These are phyloP conservation scores for Trisateles emortualis DNA, from an alignment of 2,888 invertebrate species.

Conservation along the genomic window DNA sequence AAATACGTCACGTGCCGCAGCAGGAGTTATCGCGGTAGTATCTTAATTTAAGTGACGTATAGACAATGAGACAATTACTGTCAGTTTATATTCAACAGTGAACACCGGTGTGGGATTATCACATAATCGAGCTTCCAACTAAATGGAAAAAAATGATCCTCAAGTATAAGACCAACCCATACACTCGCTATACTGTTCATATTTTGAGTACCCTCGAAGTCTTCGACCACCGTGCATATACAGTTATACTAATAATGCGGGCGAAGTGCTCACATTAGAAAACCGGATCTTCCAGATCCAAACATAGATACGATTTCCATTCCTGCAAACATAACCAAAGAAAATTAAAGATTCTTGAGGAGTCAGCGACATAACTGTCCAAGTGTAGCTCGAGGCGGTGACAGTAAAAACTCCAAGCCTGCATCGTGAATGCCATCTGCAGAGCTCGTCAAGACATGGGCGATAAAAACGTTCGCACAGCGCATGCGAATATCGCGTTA, in stretches of 20 bases:
- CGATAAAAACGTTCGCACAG: constrained; percentile 72
- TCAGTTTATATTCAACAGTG: constrained; percentile 40
- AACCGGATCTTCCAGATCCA: constrained; percentile 43
- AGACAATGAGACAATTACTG: constrained; percentile 58
- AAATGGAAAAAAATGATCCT: constrained; percentile 29
- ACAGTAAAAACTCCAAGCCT: constrained; percentile 69
- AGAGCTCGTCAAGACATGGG: constrained; percentile 66
- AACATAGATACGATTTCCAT: constrained; percentile 50
- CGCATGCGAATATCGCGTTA: constrained; percentile 71
- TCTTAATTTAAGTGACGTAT: constrained; percentile 51
- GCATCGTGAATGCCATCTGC: constrained; percentile 72
- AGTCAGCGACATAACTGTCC: constrained; percentile 69
- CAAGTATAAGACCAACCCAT: constrained; percentile 27
- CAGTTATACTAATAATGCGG: constrained; percentile 40
- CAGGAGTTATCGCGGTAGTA: constrained; percentile 45
- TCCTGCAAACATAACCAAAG: constrained; percentile 52
- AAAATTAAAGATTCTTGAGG: constrained; percentile 61
- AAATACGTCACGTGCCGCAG: constrained; percentile 56
- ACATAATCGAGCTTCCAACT: constrained; percentile 33
- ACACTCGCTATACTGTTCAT: constrained; percentile 27
- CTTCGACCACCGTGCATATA: constrained; percentile 19
- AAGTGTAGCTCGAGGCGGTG: constrained; percentile 58
- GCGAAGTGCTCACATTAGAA: constrained; percentile 44
- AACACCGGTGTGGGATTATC: constrained; percentile 51
- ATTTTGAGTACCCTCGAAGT: constrained; percentile 28